These are phyloP conservation scores for Lasioglossum zephyrum DNA, from an alignment of 2,888 invertebrate species.

Conservation along the genomic window DNA sequence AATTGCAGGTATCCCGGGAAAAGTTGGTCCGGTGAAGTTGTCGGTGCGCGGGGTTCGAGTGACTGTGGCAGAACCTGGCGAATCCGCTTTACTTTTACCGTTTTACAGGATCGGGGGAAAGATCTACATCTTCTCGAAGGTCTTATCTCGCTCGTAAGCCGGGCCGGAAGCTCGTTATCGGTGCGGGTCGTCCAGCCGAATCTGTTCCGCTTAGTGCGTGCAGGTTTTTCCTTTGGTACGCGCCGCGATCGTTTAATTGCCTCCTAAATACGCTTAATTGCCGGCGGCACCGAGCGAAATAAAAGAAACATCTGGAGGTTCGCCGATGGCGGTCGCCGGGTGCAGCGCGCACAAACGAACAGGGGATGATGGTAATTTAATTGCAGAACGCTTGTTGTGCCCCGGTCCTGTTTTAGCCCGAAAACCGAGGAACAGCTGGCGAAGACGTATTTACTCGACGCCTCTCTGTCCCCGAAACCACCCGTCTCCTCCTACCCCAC, in stretches of 20 bases:
- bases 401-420: constrained; percentile 28
- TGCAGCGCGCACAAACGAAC: not conserved
- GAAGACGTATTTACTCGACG: constrained; percentile 64
- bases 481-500: not conserved
- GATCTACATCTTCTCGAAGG: constrained; percentile 1
- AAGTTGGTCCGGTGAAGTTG: not conserved
- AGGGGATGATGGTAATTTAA: constrained; percentile 72
- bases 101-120: not conserved
- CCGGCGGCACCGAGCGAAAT: not conserved
- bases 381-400: constrained; percentile 62
- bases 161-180: constrained; percentile 11
- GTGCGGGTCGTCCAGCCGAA: not conserved
- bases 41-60: not conserved
- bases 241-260: constrained; percentile 35
- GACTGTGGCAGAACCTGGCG: not conserved
- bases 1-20: not conserved
- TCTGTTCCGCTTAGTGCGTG: constrained; percentile 10
- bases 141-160: not conserved
- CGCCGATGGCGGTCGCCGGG: constrained; percentile 9
- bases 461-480: constrained; percentile 20
- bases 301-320: constrained; percentile 23
- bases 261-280: constrained; percentile 31
- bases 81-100: not conserved
- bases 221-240: constrained; percentile 21
- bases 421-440: constrained; percentile 65